Conservation (phyloP, 2,888 invertebrate genomes). For the Acleris literana region DNA sequence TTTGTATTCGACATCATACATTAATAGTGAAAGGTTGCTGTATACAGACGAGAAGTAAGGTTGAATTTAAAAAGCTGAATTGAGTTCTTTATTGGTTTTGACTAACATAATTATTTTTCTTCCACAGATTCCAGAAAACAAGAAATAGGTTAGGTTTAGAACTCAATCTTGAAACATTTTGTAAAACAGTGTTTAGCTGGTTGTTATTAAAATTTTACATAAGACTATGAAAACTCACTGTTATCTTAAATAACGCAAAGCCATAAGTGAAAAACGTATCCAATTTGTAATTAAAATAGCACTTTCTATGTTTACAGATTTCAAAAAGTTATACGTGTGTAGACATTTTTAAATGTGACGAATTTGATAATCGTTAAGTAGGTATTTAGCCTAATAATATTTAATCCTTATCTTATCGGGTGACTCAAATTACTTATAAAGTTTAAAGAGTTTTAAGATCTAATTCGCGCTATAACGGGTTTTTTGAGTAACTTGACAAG, state of each 20-base stretch:
- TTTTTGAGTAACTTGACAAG: constrained; percentile 25
- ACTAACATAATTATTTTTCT: constrained; percentile 37
- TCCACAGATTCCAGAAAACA: constrained; percentile 77
- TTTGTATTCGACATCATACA: neutral
- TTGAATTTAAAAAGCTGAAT: too few species aligned
- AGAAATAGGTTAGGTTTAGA: constrained; percentile 55
- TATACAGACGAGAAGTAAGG: neutral
- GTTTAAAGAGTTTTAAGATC: neutral
- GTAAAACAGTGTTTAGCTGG: constrained; percentile 25
- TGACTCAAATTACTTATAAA: constrained; percentile 10
- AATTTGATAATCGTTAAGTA: constrained; percentile 36
- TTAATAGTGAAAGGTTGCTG: neutral
- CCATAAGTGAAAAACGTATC: constrained; percentile 30
- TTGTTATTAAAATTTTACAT: constrained; percentile 5
- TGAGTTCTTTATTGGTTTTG: neutral
- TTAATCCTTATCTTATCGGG: constrained; percentile 16
- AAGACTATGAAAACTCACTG: neutral
- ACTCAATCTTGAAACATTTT: constrained; percentile 34
- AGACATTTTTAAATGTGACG: constrained; percentile 27
- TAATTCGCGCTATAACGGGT: neutral
- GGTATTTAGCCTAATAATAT: constrained; percentile 19
- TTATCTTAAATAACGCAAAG: constrained; percentile 10
- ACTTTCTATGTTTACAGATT: constrained; percentile 10
- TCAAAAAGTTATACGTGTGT: constrained; percentile 11
- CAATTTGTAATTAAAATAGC: constrained; percentile 10